Percentiles rank a stretch among this genome's conserved stretches.
Conservation (phyloP, 1,140 invertebrate genomes). For the Platyura marginata region DNA sequence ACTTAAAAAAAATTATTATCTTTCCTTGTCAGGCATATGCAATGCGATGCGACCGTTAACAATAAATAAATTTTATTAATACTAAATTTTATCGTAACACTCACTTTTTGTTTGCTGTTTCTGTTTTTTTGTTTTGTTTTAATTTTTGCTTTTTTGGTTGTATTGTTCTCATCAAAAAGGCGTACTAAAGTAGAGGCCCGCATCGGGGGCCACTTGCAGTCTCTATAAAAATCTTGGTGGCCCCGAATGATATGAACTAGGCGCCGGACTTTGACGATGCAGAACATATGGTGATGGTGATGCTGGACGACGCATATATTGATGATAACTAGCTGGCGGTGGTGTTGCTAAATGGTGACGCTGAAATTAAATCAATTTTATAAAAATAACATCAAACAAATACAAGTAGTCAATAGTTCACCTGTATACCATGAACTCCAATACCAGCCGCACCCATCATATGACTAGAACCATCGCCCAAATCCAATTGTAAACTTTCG, state of each 20-base stretch:
- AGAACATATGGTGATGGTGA: constrained; percentile 12
- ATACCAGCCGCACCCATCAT: background rate
- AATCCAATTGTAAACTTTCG: constrained; percentile 44
- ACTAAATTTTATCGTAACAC: too few relatives aligned
- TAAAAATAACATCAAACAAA: too few relatives aligned
- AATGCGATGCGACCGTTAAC: too few relatives aligned
- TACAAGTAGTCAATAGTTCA: too few relatives aligned
- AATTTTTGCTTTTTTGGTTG: background rate
- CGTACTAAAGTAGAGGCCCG: constrained; percentile 20
- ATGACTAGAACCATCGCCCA: constrained; percentile 40
- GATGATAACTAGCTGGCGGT: constrained; percentile 15
- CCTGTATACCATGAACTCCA: constrained; percentile 17
- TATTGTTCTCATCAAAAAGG: constrained; percentile 18
- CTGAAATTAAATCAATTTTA: background rate
- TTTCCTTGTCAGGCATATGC: too few relatives aligned
- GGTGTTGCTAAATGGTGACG: constrained; percentile 12
- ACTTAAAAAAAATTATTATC: too few relatives aligned
- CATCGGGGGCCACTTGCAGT: constrained; percentile 18
- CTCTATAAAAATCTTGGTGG: constrained; percentile 25
- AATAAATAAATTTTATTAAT: too few relatives aligned
- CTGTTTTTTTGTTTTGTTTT: background rate
- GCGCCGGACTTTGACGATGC: constrained; percentile 7
- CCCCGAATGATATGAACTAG: constrained; percentile 20
- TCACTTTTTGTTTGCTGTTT: too few relatives aligned
- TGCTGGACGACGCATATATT: constrained; percentile 12